A percentile compares a stretch with the other conserved stretches of the same genome.
These are phyloP conservation scores for Eristalis tenax DNA, from an alignment of 2,888 invertebrate genomes.

Conservation along the genomic window DNA sequence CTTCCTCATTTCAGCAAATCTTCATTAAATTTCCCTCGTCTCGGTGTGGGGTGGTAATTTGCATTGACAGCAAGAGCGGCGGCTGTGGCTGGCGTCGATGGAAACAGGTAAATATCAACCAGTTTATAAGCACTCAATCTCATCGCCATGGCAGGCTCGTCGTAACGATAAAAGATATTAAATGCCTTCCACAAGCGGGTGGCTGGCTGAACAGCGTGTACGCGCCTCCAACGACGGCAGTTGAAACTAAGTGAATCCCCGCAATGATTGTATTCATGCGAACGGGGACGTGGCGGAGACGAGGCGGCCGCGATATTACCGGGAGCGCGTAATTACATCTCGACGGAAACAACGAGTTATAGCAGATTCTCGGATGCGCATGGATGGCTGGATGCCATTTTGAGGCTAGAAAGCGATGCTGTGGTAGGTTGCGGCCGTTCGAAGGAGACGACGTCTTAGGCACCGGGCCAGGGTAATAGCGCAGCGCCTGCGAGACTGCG, in stretches of 20 bases:
- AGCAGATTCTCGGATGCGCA: background rate
- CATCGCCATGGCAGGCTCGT: constrained; percentile 26
- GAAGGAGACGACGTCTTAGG: background rate
- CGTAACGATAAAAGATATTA: constrained; percentile 60
- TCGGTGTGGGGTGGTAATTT: background rate
- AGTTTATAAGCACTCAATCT: constrained; percentile 59
- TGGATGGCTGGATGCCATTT: background rate
- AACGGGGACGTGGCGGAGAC: background rate
- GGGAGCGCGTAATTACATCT: background rate
- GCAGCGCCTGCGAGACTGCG: background rate
- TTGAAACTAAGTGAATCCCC: constrained; percentile 25
- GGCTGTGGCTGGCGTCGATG: background rate
- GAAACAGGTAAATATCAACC: constrained; percentile 28
- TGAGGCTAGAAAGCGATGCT: background rate
- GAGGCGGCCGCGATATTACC: background rate
- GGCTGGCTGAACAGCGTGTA: background rate
- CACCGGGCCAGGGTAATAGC: background rate
- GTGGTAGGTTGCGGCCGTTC: background rate
- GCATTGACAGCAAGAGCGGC: constrained; percentile 1
- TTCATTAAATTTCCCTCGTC: constrained; percentile 28
- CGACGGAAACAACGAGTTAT: constrained; percentile 6
- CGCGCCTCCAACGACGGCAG: background rate
- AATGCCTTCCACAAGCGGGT: constrained; percentile 21
- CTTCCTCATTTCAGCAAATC: constrained; percentile 31
- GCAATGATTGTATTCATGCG: constrained; percentile 16